A percentile compares a stretch with the other conserved stretches of the same genome.
These are phyloP conservation scores for Chrysochloris asiatica DNA, from an alignment of 2,113 vertebrate genomes.

Conservation along the genomic window DNA sequence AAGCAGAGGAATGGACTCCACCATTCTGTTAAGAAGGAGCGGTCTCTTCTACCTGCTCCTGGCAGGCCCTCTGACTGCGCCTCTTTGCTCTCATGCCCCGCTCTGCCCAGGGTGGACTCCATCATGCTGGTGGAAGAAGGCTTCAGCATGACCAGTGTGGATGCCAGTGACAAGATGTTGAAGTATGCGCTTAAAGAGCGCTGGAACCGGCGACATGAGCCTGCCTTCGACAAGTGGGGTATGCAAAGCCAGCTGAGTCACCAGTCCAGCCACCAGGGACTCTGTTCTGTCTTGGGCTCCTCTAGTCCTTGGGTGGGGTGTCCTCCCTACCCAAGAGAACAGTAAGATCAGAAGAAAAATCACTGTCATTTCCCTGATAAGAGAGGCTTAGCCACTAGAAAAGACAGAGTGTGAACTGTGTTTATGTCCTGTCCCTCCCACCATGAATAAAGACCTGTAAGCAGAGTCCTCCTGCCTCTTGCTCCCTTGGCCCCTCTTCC, in stretches of 20 bases:
- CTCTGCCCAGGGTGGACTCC: conserved; percentile 92
- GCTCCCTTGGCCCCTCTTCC: no score
- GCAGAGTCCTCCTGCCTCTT: not conserved
- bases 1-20: not conserved
- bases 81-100: not conserved
- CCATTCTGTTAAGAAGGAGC: not conserved
- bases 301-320: not conserved
- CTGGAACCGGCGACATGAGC: conserved; percentile 95
- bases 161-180: conserved; percentile 99
- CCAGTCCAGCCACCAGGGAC: not conserved
- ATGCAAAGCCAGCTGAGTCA: not conserved
- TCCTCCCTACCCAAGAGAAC: not conserved
- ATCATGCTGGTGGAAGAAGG: conserved; percentile 98
- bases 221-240: conserved; percentile 96
- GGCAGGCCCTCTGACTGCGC: not conserved
- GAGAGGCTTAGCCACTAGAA: not conserved
- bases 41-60: not conserved
- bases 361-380: not conserved
- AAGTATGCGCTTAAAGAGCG: conserved; percentile 96
- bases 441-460: not conserved
- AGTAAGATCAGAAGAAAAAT: not conserved
- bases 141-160: conserved; percentile 93
- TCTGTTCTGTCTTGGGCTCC: not conserved
- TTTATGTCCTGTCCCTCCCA: not conserved
- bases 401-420: not conserved